Evolutionary conservation across 1,140 invertebrate genomes (phyloP), one percentile per base, ranked within the genome.

Genomic region (Spodoptera frugiperda): DNA sequence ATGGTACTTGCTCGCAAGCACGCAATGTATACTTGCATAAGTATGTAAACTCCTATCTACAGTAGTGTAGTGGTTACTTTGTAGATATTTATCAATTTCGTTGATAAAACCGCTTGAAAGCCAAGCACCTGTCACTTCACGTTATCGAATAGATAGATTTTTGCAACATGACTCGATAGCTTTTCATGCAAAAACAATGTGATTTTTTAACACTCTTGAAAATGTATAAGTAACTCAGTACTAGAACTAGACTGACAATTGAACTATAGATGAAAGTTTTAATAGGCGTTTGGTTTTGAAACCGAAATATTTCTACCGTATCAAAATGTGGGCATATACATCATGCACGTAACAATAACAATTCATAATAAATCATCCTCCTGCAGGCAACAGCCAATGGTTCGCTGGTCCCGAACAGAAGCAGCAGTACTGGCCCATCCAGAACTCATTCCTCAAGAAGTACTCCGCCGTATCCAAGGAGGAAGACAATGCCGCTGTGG

Each of bases 351-450:
- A 25, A 25, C n/a, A 25, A 39, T 39, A 39, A 30, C 8, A 15
- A 53, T 12, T 15, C 54, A 14, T n/a, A 0, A 33, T 55, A 61
- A 55, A 25, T 15, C 10, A 72, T 39, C 33, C 33, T 57, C 21
- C 65, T 72, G 12, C 67, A 91, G 91, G 88, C 14, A 65, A 77
- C 12, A 81, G 77, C 33, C 88, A 96, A 82, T 96, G 96, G 96
- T 95, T 94, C 77, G 95, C 95, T 11, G 96, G 96, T 2, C 95
- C 96, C 0, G 92, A 96, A 81, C 89, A 94, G 75, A 94, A 95
- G 30, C 84, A 95, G 71, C 96, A 96, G 74, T 95, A 95, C 76
- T 97, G 96, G 96, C 96, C 96, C 0, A 94, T 97, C 12, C 95
- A 97, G 79, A 94, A 96, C 10, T 91, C 95, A 78, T 92, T 91